Percentiles rank a stretch among this genome's conserved stretches.
Conservation (phyloP, 2,888 invertebrate species). For the Hecatera dysodea region DNA sequence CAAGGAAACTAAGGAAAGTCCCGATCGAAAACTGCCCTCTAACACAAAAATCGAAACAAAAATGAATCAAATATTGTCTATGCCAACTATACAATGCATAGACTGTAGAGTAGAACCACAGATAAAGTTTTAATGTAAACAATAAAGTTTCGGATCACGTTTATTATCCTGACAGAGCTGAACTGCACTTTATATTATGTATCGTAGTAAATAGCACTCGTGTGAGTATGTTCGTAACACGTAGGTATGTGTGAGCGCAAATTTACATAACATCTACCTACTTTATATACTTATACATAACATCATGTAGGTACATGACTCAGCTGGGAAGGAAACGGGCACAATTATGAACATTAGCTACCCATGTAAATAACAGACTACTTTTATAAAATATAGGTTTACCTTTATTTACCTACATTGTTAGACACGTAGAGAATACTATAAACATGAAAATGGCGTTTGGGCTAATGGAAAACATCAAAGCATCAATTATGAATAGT, state of each 20-base stretch:
- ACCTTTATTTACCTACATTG: neutral
- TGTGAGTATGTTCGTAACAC: constrained; percentile 20
- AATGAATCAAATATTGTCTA: neutral
- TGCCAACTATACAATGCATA: constrained; percentile 12
- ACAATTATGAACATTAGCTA: constrained; percentile 49
- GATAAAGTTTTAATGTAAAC: constrained; percentile 34
- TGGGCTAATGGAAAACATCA: constrained; percentile 3
- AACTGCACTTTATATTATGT: constrained; percentile 47
- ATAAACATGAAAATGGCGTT: neutral
- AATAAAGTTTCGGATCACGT: constrained; percentile 54
- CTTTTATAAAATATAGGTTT: constrained; percentile 8
- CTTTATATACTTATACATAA: constrained; percentile 31
- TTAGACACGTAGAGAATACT: neutral
- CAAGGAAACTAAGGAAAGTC: constrained; percentile 8
- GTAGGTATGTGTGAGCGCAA: constrained; percentile 31
- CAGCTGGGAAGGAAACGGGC: constrained; percentile 64
- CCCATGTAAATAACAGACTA: constrained; percentile 11
- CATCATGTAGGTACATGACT: constrained; percentile 53
- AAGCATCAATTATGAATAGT: constrained; percentile 1
- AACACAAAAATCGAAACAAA: constrained; percentile 1
- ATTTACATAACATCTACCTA: constrained; percentile 60
- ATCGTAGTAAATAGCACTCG: constrained; percentile 34
- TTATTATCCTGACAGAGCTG: constrained; percentile 44
- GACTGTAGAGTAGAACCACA: constrained; percentile 18
- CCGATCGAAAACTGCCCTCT: neutral